Evolutionary conservation across 2,888 invertebrate species (phyloP).

Genomic region (Parochlus steinenii): DNA sequence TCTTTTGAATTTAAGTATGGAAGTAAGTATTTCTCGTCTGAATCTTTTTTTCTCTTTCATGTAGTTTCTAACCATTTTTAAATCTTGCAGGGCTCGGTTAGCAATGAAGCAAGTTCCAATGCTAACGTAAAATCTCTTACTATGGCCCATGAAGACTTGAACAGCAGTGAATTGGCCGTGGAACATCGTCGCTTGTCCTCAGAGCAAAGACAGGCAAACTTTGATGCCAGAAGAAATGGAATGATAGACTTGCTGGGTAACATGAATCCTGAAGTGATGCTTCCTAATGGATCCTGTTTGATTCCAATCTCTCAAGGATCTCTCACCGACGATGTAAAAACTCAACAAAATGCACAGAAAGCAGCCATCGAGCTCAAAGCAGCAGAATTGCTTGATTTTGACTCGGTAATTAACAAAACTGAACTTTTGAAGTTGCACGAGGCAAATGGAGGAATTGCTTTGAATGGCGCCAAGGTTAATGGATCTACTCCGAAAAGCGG

Average conservation of each 20-base stretch:
- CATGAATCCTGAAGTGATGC: slow-evolving; percentile 28
- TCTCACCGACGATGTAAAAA: slow-evolving; percentile 16
- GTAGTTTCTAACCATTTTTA: not conserved
- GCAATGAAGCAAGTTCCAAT: slow-evolving; percentile 10
- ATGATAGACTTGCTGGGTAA: slow-evolving; percentile 19
- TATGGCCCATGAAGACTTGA: not conserved
- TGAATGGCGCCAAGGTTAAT: slow-evolving; percentile 4
- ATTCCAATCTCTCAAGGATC: slow-evolving; percentile 12
- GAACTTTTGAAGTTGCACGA: slow-evolving; percentile 5
- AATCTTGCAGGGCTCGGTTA: not conserved
- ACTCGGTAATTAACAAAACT: too few species aligned
- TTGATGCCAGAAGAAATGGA: slow-evolving; percentile 30
- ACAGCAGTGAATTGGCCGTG: too few species aligned
- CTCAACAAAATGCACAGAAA: slow-evolving; percentile 13
- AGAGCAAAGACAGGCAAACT: slow-evolving; percentile 24
- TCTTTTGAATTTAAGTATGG: too few species aligned
- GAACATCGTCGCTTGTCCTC: slow-evolving; percentile 25
- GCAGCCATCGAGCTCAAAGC: slow-evolving; percentile 4
- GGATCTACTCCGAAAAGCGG: slow-evolving; percentile 26
- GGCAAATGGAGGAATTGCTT: not conserved
- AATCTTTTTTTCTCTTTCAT: too few species aligned
- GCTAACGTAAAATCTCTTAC: not conserved
- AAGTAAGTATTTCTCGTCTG: too few species aligned
- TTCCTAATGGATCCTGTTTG: slow-evolving; percentile 16
- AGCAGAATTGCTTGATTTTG: too few species aligned